A percentile compares a stretch with the other conserved stretches of the same genome.
Conservation (phyloP, 2,113 vertebrate genomes). For the Peromyscus californicus region DNA sequence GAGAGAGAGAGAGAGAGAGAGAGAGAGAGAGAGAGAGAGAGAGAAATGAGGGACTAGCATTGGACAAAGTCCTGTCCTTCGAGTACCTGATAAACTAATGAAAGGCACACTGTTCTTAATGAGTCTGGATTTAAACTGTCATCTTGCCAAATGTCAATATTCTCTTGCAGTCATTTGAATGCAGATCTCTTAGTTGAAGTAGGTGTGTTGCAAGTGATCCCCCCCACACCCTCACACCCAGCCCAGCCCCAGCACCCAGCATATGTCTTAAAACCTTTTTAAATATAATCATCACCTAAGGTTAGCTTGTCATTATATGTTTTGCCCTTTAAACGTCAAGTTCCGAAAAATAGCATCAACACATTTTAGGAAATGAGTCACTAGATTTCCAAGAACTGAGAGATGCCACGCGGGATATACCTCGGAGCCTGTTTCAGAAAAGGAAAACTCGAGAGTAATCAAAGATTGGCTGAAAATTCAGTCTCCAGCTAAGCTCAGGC, state of each 20-base stretch:
- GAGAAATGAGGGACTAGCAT: background rate
- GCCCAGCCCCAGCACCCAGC: background rate
- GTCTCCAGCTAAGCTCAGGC: background rate
- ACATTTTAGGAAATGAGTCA: conserved; percentile 31
- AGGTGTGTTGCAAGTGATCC: background rate
- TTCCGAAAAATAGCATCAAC: conserved; percentile 15
- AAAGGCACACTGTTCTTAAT: background rate
- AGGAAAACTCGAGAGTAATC: background rate
- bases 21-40: background rate
- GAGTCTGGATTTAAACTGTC: background rate
- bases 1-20: background rate
- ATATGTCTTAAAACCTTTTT: background rate
- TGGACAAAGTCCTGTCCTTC: background rate
- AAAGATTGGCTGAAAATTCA: conserved; percentile 47
- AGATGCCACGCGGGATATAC: background rate
- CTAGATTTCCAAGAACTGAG: background rate
- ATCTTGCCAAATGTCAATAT: background rate
- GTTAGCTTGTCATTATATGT: background rate
- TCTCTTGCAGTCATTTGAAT: background rate
- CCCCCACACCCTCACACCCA: background rate
- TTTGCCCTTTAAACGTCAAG: conserved; percentile 26
- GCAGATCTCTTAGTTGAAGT: background rate
- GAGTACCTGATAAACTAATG: background rate
- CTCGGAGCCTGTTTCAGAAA: conserved; percentile 8
- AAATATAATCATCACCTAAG: background rate